Conservation (phyloP, 1,140 invertebrate genomes). For the Nephotettix cincticeps region DNA sequence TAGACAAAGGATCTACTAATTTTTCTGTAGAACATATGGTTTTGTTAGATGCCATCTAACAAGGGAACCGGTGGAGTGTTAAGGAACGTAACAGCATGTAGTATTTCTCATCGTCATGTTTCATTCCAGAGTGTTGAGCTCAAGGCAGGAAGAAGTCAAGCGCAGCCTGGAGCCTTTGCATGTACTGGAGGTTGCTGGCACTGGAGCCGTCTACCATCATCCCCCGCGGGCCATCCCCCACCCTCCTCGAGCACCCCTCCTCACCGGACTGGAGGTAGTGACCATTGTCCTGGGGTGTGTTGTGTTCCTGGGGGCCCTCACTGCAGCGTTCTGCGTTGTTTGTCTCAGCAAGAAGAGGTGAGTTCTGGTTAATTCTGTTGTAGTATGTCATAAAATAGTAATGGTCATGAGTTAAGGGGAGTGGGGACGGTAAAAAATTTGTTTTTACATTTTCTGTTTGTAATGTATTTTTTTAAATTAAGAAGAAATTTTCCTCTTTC, state of each 20-base stretch:
- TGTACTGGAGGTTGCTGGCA: slow-evolving; percentile 48
- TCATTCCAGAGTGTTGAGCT: slow-evolving; percentile 56
- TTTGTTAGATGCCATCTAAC: no score
- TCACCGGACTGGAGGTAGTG: slow-evolving; percentile 76
- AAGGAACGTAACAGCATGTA: no score
- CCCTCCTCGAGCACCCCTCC: slow-evolving; percentile 50
- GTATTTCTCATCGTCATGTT: not conserved
- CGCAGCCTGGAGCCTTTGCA: slow-evolving; percentile 55
- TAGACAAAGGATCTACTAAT: no score
- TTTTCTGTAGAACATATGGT: no score
- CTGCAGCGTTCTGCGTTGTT: slow-evolving; percentile 74
- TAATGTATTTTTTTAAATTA: no score
- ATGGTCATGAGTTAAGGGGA: no score
- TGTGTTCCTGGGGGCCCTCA: slow-evolving; percentile 73
- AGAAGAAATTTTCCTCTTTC: no score
- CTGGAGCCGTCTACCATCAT: slow-evolving; percentile 40
- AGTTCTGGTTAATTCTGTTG: not conserved
- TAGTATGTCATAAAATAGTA: no score
- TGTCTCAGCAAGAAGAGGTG: slow-evolving; percentile 54
- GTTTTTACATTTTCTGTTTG: no score
- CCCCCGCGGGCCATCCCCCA: slow-evolving; percentile 42
- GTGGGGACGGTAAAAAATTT: no score
- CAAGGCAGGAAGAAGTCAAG: slow-evolving; percentile 59
- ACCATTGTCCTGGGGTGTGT: slow-evolving; percentile 74
- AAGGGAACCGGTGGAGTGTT: no score